Evolutionary conservation across 2,888 invertebrate genomes (phyloP).

Genomic region (Cordylochernes scorpioides): DNA sequence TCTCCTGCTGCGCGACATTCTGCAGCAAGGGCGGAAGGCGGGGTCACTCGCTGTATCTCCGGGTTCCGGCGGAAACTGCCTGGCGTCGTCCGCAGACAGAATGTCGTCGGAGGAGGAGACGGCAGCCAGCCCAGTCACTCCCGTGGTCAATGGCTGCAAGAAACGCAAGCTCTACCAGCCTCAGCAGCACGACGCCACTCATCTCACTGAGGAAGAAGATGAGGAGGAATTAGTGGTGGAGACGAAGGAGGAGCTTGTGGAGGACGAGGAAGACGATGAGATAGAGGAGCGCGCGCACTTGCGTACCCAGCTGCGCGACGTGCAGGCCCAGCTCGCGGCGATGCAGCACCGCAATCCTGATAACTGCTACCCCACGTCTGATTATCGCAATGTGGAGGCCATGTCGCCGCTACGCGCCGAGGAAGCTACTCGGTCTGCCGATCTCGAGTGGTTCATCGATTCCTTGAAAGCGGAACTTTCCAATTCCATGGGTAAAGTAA

Average conservation of each 20-base stretch:
- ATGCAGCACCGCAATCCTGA: slow-evolving; percentile 45
- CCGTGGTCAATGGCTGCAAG: slow-evolving; percentile 75
- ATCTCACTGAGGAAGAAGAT: slow-evolving; percentile 32
- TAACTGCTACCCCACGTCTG: background rate
- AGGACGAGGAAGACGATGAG: slow-evolving; percentile 29
- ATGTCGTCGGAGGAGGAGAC: too few species aligned
- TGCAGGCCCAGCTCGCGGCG: slow-evolving; percentile 30
- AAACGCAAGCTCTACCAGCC: slow-evolving; percentile 86
- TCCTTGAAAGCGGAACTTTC: slow-evolving; percentile 68
- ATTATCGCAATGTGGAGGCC: background rate
- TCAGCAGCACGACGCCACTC: slow-evolving; percentile 44
- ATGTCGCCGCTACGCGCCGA: background rate
- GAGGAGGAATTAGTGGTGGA: too few species aligned
- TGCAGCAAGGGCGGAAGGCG: slow-evolving; percentile 30
- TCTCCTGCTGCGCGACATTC: slow-evolving; percentile 40
- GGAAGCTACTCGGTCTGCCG: slow-evolving; percentile 19
- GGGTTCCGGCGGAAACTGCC: too few species aligned
- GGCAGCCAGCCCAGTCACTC: too few species aligned
- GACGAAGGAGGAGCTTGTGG: too few species aligned
- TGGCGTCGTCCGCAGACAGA: too few species aligned
- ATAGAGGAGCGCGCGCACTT: slow-evolving; percentile 32
- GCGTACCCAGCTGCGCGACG: slow-evolving; percentile 34
- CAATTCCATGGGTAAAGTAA: slow-evolving; percentile 48
- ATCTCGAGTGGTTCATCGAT: slow-evolving; percentile 66
- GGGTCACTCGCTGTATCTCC: too few species aligned